Evolutionary conservation across 2,888 invertebrate species (phyloP).

Genomic region (Aporophyla nigra): DNA sequence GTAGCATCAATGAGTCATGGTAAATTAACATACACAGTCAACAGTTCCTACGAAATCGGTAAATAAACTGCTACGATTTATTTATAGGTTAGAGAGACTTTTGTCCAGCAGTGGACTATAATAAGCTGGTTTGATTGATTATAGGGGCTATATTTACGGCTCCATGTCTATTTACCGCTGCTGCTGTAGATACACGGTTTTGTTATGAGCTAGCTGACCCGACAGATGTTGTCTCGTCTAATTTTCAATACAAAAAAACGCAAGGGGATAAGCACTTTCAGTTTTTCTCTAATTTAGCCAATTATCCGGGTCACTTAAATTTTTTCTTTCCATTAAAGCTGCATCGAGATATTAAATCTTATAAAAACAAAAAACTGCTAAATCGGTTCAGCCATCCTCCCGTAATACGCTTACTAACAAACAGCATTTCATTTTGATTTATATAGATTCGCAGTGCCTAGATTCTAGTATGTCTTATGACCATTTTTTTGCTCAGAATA

Average conservation of each 20-base stretch:
- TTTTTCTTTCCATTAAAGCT: neutral
- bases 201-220: neutral
- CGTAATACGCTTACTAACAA: neutral
- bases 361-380: neutral
- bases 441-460: neutral
- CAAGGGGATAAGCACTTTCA: neutral
- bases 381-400: neutral
- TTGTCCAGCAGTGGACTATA: neutral
- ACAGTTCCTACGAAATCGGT: constrained; percentile 18
- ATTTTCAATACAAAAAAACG: neutral
- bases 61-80: neutral
- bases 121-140: no score
- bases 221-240: neutral
- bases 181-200: neutral
- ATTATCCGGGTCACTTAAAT: neutral
- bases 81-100: neutral
- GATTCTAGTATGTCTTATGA: neutral
- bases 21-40: constrained; percentile 16
- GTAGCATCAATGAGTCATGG: constrained; percentile 19
- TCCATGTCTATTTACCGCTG: neutral
- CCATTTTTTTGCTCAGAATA: neutral
- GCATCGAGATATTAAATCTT: neutral
- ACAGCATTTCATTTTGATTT: neutral
- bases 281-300: neutral
- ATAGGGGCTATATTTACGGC: constrained; percentile 3